Base-by-base conservation (phyloP, 2,113 vertebrate species). In the Oryzias celebensis region DNA sequence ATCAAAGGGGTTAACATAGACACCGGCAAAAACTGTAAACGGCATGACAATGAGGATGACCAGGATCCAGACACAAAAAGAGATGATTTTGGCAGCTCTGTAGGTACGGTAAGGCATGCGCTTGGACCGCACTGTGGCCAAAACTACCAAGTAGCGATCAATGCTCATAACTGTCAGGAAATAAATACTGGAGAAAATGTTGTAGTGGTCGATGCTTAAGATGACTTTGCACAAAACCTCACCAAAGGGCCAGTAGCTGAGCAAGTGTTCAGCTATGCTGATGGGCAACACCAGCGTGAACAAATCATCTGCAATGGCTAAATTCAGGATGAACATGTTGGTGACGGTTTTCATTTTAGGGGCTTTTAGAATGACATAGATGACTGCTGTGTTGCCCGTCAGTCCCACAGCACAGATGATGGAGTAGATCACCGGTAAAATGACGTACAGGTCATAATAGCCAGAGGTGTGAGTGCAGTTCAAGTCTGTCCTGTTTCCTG, bases 301-400 rank as follows among this genome's bases (percentile, higher is more conserved):
- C 56, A 98, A 75, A 59, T 95, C 94, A 0, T 96, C 93, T 0
- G 95, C 94, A 0, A 97, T 91, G 0, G 95, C 94, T 41, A 96
- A 77, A 86, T 96, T 98, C 50, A 98, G 85, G 74, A 94, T 94
- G 79, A 96, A 96, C 92, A 96, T 94, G 7, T 96, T 95, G 51
- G 95, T 96, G 7, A 95, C 94, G 0, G 94, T 95, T 65, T 94
- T 96, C 95, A 96, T 95, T 82, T 94, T 96, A 31, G 96, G 95
- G 0, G 93, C 94, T 77, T 94, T 95, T 49, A 96, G 91, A 76
- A 96, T 95, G 43, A 97, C 93, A 0, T 93, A 95, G 80, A 96
- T 96, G 70, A 97, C 93, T 0, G 95, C 93, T 0, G 92, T 94
- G 82, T 97, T 96, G 13, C 95, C 94, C 0, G 92, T 94, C 65